Evolutionary conservation across 64 coral and sea anemone genomes (phyloP).

Genomic region (Actinia equina): DNA sequence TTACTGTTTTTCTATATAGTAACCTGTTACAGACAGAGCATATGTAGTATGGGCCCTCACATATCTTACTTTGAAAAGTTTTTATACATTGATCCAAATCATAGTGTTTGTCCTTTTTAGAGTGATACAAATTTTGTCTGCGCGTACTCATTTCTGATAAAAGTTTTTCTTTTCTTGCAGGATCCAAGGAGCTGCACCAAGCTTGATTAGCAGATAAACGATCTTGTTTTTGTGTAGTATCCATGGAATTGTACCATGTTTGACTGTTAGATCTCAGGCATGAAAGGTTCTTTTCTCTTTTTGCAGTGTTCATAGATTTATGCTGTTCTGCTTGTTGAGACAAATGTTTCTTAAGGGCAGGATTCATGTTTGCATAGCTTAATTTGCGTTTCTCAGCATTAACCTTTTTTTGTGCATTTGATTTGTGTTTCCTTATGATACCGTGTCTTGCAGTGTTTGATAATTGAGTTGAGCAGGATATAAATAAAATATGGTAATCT

Average conservation of each 20-base stretch:
- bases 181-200: background rate
- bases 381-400: background rate
- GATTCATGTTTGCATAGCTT: conserved; percentile 62
- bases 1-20: conserved; percentile 57
- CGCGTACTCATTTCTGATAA: background rate
- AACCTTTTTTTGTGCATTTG: too few species aligned
- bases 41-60: conserved; percentile 56
- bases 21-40: conserved; percentile 64
- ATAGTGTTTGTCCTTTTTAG: conserved; percentile 8
- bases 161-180: background rate
- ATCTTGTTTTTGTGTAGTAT: conserved; percentile 2
- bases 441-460: too few species aligned
- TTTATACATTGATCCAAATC: conserved; percentile 47
- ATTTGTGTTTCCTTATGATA: too few species aligned
- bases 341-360: conserved; percentile 47
- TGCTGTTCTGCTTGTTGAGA: background rate
- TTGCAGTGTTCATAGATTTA: background rate
- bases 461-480: too few species aligned
- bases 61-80: conserved; percentile 55
- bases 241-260: conserved; percentile 29
- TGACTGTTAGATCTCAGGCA: background rate
- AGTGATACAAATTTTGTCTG: conserved; percentile 27
- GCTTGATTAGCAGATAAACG: conserved; percentile 18
- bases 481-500: too few species aligned
- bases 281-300: conserved; percentile 2